Evolutionary conservation across 2,113 vertebrate species (phyloP), one percentile per base, ranked within the genome.

Genomic region (Pituophis catenifer): DNA sequence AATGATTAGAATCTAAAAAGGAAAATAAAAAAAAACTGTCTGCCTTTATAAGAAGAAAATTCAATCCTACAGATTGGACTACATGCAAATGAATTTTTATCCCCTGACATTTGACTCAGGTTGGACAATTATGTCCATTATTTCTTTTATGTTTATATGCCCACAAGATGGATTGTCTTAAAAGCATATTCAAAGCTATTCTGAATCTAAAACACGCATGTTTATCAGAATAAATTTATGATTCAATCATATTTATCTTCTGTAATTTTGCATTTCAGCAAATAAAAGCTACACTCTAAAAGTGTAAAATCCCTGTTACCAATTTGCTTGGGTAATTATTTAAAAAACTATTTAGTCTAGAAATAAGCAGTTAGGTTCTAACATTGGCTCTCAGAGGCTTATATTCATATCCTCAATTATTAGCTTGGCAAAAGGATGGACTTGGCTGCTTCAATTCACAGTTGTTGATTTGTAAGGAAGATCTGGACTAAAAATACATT

Each of bases 1-100:
- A 97, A 97, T 98, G 96, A 96, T 97, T 98, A 95, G 98, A 99
- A 99, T 98, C 98, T 99, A 98, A 98, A 97, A 98, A 96, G 93
- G 96, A 97, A 98, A 98, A 97, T 98, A 98, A 98, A 98, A 98
- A 98, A 98, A 97, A 97, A 97, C 93, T 94, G 94, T 90, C 86
- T 97, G 89, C 93, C 96, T 53, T 88, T 88, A 8, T 26, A 53
- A 15, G 15, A 88, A 88, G 26, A n/a, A n/a, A 54, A 26, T 88
- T 53, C 12, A 54, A 53, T 17, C 17, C 86, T 88, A 29, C 5
- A n/a, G 17, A 44, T 81, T 81, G 75, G 17, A 21, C 44, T 81
- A 81, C 33, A 81, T 81, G 75, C 17, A 81, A 44, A 44, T 81
- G 75, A 81, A 21, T 81, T 81, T 81, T 81, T 81, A 88, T n/a